phyloP scores from a whole-genome alignment of 2,113 vertebrate species.

The Aegotheles bennettii region DNA sequence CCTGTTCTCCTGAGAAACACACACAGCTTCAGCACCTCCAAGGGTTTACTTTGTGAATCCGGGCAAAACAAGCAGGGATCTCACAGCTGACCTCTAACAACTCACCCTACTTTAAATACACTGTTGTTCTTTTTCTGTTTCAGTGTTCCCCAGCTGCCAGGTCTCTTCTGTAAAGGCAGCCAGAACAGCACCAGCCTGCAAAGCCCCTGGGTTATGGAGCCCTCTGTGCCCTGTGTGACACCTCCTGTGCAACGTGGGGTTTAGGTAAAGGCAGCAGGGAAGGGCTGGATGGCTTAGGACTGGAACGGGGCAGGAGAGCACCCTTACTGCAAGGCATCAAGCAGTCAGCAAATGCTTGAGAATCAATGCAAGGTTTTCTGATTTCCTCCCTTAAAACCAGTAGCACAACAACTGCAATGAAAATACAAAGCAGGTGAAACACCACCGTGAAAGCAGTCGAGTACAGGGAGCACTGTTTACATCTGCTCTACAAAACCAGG shows the following conservation, averaged over 20 bases:
- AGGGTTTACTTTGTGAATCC: neutral
- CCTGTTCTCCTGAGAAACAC: neutral
- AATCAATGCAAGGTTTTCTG: neutral
- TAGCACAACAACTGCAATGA: neutral
- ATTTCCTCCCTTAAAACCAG: neutral
- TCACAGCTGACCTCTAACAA: neutral
- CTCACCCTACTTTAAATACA: neutral
- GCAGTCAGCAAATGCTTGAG: neutral
- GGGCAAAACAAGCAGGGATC: neutral
- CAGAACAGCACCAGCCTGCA: neutral
- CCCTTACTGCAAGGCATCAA: neutral
- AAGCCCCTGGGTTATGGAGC: neutral
- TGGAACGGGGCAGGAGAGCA: neutral
- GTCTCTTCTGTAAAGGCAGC: neutral
- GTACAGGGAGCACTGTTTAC: neutral
- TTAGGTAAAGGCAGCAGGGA: neutral
- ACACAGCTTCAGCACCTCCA: neutral
- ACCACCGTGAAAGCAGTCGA: neutral
- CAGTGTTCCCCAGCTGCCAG: neutral
- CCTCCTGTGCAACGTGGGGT: fast-evolving
- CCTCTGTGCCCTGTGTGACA: neutral
- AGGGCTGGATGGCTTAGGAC: neutral
- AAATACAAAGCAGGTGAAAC: neutral
- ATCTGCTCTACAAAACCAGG: neutral
- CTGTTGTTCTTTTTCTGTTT: neutral